These are phyloP conservation scores for Neostethus bicornis DNA, from an alignment of 2,797 vertebrate genomes.

Conservation along the genomic window DNA sequence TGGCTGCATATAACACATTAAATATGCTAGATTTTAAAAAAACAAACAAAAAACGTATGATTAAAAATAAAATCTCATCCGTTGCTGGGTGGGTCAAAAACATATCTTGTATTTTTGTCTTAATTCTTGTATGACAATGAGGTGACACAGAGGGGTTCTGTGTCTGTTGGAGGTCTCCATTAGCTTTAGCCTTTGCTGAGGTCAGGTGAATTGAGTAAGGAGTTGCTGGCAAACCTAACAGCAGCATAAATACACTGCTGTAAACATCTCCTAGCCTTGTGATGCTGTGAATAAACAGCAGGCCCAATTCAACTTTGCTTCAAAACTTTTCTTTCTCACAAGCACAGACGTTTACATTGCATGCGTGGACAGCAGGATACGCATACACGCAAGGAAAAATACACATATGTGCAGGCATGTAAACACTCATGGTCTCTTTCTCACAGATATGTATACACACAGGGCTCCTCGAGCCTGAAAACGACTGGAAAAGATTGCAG, in stretches of 20 bases:
- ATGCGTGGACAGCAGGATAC: conserved; percentile 8
- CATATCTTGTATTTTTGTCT: no score
- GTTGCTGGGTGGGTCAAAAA: no score
- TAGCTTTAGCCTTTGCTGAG: conserved; percentile 75
- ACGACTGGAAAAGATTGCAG: conserved; percentile 88
- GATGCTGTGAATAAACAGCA: conserved; percentile 85
- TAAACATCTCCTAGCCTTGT: conserved; percentile 87
- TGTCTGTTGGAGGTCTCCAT: conserved; percentile 87
- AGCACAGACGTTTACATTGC: conserved; percentile 14
- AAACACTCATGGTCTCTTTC: conserved; percentile 51
- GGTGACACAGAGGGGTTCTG: conserved; percentile 53
- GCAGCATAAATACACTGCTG: conserved; percentile 84
- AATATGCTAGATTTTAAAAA: no score
- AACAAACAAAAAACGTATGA: no score
- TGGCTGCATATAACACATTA: no score
- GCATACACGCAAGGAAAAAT: conserved; percentile 42
- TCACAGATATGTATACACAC: conserved; percentile 46
- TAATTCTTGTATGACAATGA: conserved; percentile 12
- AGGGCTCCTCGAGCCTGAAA: conserved; percentile 75
- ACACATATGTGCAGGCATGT: conserved; percentile 61
- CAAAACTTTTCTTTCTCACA: conserved; percentile 28
- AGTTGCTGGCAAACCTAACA: conserved; percentile 78
- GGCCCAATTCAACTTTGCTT: conserved; percentile 59
- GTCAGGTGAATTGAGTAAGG: conserved; percentile 63
- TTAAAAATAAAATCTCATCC: no score